Base-by-base conservation (phyloP, 1,140 invertebrate species). In the Drosophila seguyi region DNA sequence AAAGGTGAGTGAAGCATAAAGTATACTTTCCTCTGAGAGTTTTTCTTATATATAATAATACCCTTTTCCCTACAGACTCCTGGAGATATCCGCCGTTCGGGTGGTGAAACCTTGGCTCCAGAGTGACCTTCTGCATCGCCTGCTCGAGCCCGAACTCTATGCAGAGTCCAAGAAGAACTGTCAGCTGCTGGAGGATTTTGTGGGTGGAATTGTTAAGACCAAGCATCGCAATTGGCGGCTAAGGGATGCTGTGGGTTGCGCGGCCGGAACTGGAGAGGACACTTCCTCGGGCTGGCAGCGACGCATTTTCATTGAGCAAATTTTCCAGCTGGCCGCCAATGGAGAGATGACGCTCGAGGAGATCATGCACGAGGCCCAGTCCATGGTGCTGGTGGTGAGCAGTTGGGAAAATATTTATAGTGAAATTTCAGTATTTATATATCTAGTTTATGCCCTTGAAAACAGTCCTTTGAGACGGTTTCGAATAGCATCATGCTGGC, bases 321-420 rank as follows among this genome's bases (percentile, higher is more conserved):
- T 92, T 66, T 92, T 92, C 25, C 79, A 90, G 20, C 56, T 92
- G 85, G 91, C 88, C 7, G 91, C 91, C 57, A 81, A 76, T 7
- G 88, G 88, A 0, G 88, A 92, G 38, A 47, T 92, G 27, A 90
- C 85, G 3, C 58, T 91, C 20, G 75, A 92, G 65, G 91, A 92
- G 34, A 90, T 92, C 42, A 87, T 91, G 69, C 73, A 92, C 48
- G 91, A 92, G 74, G 79, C 91, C 1, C 87, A 92, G 44, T 92
- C 91, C 6, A 92, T 92, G 91, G 82, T 92, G 1, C 42, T 92
- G 47, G 91, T 92, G 90, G 91, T 92, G 18, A 85, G n/a, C n/a
- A n/a, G 82, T 72, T 3, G 3, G 2, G 2, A 11, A 2, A 25
- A 3, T 3, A 39, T 2, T 36, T 18, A 1, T 3, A 4, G n/a